A percentile compares a stretch with the other conserved stretches of the same genome.
These are phyloP conservation scores for Ornithoptera alexandrae DNA, from an alignment of 2,888 invertebrate genomes.

Conservation along the genomic window DNA sequence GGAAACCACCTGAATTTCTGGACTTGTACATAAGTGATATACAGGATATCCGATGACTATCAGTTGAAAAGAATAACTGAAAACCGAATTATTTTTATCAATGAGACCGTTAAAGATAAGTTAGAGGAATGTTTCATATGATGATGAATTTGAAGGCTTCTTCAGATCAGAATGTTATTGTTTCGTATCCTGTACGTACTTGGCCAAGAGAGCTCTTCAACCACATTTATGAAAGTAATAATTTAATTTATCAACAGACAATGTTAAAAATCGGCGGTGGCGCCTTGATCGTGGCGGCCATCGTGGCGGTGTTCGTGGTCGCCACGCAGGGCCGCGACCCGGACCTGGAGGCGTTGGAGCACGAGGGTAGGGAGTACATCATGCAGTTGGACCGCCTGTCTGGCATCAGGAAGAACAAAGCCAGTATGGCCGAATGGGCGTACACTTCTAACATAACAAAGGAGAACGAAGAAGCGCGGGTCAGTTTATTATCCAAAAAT, in stretches of 20 bases:
- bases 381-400: slow-evolving; percentile 80
- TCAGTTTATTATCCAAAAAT: slow-evolving; percentile 35
- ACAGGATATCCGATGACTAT: no score
- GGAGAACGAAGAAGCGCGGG: slow-evolving; percentile 77
- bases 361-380: slow-evolving; percentile 82
- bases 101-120: no score
- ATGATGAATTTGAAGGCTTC: no score
- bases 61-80: no score
- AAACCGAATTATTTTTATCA: no score
- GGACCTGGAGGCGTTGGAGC: slow-evolving; percentile 76
- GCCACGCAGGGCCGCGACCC: slow-evolving; percentile 76
- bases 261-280: slow-evolving; percentile 75
- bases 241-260: slow-evolving; percentile 51
- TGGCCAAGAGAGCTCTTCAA: no score
- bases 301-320: slow-evolving; percentile 73
- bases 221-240: no score
- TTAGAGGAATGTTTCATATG: no score
- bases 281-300: slow-evolving; percentile 67
- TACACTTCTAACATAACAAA: slow-evolving; percentile 89
- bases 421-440: slow-evolving; percentile 84
- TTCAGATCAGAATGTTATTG: no score
- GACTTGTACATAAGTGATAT: no score
- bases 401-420: slow-evolving; percentile 80
- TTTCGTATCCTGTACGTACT: no score
- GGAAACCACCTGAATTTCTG: no score